phyloP scores from a whole-genome alignment of 2,113 vertebrate genomes.

The Ginglymostoma cirratum region DNA sequence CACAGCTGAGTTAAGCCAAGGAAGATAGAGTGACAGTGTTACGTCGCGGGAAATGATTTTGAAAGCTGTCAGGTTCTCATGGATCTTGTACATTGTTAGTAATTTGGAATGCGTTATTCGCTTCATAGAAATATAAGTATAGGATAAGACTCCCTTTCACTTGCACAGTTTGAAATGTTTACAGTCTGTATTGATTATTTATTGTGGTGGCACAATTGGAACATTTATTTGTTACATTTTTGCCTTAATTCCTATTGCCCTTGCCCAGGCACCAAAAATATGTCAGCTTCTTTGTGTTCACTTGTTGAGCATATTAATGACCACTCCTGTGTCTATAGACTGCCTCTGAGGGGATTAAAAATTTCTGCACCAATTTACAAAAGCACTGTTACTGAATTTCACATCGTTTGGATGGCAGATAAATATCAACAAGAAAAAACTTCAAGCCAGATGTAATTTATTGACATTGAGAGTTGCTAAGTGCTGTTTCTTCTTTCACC shows the following conservation, averaged over 20 bases:
- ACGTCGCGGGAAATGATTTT: constrained; percentile 24
- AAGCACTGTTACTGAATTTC: not conserved
- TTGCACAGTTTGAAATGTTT: constrained; percentile 25
- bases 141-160: not conserved
- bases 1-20: not conserved
- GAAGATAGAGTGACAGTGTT: not conserved
- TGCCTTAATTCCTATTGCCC: not conserved
- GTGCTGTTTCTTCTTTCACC: not conserved
- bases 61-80: not conserved
- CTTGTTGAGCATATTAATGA: not conserved
- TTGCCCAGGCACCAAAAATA: not conserved
- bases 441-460: too few relatives aligned
- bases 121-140: not conserved
- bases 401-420: not conserved
- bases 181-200: constrained; percentile 3
- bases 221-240: not conserved
- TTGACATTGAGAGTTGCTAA: not conserved
- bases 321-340: not conserved
- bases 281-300: not conserved
- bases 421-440: not conserved
- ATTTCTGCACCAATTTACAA: not conserved
- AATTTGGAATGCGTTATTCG: not conserved
- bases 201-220: not conserved
- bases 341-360: not conserved
- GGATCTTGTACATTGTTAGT: not conserved